A percentile compares a stretch with the other conserved stretches of the same genome.
Conservation (phyloP, 2,113 vertebrate genomes). For the Ctenodactylus gundi region DNA sequence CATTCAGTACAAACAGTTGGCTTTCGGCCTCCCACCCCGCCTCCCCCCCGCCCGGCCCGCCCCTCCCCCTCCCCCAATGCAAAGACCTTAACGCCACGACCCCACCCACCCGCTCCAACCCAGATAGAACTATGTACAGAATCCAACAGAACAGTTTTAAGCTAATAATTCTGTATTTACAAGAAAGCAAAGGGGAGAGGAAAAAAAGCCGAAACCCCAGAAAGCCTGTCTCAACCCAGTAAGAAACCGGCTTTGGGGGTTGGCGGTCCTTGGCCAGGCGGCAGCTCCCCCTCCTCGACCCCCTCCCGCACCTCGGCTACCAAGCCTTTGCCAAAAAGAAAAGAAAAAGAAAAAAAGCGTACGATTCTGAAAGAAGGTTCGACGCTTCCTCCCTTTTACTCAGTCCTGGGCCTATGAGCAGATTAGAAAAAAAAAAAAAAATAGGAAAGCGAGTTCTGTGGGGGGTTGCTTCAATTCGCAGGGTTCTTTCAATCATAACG, state of each 20-base stretch:
- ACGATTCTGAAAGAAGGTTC: conserved; percentile 49
- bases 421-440: conserved; percentile 56
- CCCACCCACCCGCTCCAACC: conserved; percentile 90
- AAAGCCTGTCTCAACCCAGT: conserved; percentile 83
- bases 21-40: conserved; percentile 89
- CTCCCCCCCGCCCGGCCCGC: conserved; percentile 84
- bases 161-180: conserved; percentile 97
- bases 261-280: conserved; percentile 85
- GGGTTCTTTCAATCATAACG: conserved; percentile 85
- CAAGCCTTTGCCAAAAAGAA: conserved; percentile 84
- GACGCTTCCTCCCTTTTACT: conserved; percentile 86
- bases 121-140: conserved; percentile 98
- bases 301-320: conserved; percentile 77
- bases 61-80: conserved; percentile 92
- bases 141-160: conserved; percentile 97
- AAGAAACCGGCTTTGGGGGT: conserved; percentile 53
- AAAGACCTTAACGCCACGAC: conserved; percentile 96
- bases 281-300: conserved; percentile 83
- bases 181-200: conserved; percentile 80
- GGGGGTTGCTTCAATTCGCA: conserved; percentile 84
- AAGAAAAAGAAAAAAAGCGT: not conserved
- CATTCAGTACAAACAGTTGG: conserved; percentile 97
- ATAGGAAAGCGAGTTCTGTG: not conserved
- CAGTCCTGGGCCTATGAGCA: conserved; percentile 90
- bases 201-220: conserved; percentile 82